These are phyloP conservation scores for Monomorium pharaonis DNA, from an alignment of 1,140 invertebrate genomes.

Conservation along the genomic window DNA sequence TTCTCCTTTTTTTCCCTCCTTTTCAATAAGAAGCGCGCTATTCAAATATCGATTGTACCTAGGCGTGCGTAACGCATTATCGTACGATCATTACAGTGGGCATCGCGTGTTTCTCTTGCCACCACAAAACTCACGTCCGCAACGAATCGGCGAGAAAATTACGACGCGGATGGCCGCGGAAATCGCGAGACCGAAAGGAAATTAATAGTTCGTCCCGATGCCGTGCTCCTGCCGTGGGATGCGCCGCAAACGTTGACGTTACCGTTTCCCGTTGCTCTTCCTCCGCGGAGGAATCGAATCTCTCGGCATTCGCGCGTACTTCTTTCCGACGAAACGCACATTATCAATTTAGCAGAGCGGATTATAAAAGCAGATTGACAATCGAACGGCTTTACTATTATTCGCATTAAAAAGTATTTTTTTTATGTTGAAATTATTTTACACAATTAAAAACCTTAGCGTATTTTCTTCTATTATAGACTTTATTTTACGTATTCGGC, in stretches of 20 bases:
- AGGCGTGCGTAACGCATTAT: background rate
- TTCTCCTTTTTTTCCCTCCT: background rate
- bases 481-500: background rate
- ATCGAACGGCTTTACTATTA: background rate
- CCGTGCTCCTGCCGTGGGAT: slow-evolving; percentile 68
- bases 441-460: background rate
- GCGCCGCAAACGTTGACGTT: slow-evolving; percentile 73
- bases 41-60: background rate
- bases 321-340: background rate
- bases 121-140: slow-evolving; percentile 46
- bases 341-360: background rate
- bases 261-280: slow-evolving; percentile 34
- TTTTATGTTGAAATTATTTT: too few species aligned
- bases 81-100: slow-evolving; percentile 4
- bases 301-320: slow-evolving; percentile 11
- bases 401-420: background rate
- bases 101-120: slow-evolving; percentile 8
- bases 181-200: slow-evolving; percentile 73
- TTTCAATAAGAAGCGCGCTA: background rate
- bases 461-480: too few species aligned
- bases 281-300: slow-evolving; percentile 37
- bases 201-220: slow-evolving; percentile 79
- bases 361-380: too few species aligned
- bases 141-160: slow-evolving; percentile 68
- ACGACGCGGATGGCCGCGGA: slow-evolving; percentile 65